These are phyloP conservation scores for Celastrina argiolus DNA, from an alignment of 2,888 invertebrate species.

Conservation along the genomic window DNA sequence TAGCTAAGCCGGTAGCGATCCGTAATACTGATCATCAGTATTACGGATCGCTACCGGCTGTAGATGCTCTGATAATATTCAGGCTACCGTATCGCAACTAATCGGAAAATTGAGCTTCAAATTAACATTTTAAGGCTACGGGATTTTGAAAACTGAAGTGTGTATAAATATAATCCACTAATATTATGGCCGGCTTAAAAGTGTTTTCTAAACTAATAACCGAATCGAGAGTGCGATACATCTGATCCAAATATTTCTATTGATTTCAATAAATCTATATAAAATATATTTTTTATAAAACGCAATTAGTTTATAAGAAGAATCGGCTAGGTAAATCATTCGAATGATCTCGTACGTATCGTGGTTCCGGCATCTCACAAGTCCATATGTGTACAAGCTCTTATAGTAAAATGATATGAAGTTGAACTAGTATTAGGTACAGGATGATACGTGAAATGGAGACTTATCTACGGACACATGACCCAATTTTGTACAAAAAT, in stretches of 20 bases:
- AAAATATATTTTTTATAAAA: conserved; percentile 53
- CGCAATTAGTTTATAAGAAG: conserved; percentile 36
- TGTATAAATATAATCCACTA: conserved; percentile 17
- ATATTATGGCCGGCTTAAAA: conserved; percentile 36
- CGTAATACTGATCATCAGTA: no score
- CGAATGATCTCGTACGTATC: conserved; percentile 43
- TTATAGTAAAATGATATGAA: conserved; percentile 70
- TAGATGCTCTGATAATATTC: neutral
- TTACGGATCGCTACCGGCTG: no score
- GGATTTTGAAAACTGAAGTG: neutral
- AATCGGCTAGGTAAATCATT: conserved; percentile 42
- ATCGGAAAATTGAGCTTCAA: conserved; percentile 1
- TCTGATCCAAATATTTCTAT: conserved; percentile 32
- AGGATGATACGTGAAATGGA: conserved; percentile 48
- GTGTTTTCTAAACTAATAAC: conserved; percentile 27
- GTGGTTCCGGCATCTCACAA: conserved; percentile 28
- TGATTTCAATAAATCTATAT: conserved; percentile 52
- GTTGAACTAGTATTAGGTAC: conserved; percentile 50
- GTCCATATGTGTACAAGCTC: conserved; percentile 44
- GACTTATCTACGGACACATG: conserved; percentile 45
- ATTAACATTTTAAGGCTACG: conserved; percentile 26
- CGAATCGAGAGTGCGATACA: conserved; percentile 12
- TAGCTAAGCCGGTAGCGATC: no score
- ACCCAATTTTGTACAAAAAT: conserved; percentile 62
- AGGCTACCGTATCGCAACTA: neutral